Evolutionary conservation across 35 echinoderm and acorn worm genomes (phyloP).

Genomic region (Apostichopus japonicus): DNA sequence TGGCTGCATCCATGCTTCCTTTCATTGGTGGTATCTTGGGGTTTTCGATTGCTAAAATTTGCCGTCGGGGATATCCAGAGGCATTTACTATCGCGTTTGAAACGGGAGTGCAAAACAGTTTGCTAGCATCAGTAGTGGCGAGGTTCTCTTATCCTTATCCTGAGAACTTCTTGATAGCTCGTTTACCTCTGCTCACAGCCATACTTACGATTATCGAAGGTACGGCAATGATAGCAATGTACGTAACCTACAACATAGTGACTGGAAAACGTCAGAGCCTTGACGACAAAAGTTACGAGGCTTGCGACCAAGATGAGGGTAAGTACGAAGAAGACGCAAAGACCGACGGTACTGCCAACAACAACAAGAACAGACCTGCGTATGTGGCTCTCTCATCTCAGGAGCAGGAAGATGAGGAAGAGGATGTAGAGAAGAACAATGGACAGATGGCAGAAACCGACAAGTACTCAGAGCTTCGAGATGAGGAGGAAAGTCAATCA

Average conservation of each 20-base stretch:
- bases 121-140: constrained; percentile 53
- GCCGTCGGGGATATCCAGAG: constrained; percentile 39
- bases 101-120: constrained; percentile 68
- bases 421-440: background rate
- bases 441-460: background rate
- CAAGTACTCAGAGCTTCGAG: constrained; percentile 8
- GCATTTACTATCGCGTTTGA: constrained; percentile 64
- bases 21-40: constrained; percentile 54
- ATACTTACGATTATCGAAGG: constrained; percentile 63
- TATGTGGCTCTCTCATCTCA: background rate
- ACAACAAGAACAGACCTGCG: constrained; percentile 24
- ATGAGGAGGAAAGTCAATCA: background rate
- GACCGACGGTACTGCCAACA: background rate
- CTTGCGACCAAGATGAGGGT: background rate
- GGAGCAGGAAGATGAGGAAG: constrained; percentile 7
- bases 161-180: constrained; percentile 54
- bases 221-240: constrained; percentile 26
- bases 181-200: constrained; percentile 54
- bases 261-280: background rate
- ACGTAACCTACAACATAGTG: constrained; percentile 30
- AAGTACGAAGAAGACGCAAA: background rate
- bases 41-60: constrained; percentile 34
- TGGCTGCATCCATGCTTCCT: constrained; percentile 38
- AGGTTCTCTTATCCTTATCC: constrained; percentile 59
- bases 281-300: constrained; percentile 20